Conservation (phyloP, 30 jellyfish, hydroid and myxozoan genomes). For the Nemopilema nomurai region DNA sequence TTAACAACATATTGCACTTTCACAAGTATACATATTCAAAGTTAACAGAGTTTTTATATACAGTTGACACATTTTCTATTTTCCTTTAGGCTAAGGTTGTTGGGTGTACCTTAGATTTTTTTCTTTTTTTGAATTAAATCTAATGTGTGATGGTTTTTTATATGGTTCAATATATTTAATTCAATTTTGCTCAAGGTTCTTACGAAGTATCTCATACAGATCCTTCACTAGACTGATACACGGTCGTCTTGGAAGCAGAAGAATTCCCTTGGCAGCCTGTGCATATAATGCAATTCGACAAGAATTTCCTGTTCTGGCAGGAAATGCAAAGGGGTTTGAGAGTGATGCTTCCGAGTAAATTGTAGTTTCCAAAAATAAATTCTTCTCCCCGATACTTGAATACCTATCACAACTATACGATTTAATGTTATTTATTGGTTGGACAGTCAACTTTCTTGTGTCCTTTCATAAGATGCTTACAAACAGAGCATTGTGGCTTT, state of each 20-base stretch:
- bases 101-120: background rate
- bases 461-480: background rate
- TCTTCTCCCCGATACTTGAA: background rate
- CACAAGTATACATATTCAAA: background rate
- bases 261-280: conserved; percentile 52
- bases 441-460: background rate
- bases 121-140: background rate
- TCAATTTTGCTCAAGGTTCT: conserved; percentile 1
- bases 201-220: conserved; percentile 28
- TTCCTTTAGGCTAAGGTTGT: background rate
- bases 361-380: background rate
- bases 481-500: background rate
- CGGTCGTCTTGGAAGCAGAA: conserved; percentile 31
- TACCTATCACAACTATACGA: background rate
- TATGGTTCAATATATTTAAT: background rate
- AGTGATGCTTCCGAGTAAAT: background rate
- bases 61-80: background rate
- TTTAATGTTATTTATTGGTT: background rate
- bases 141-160: background rate
- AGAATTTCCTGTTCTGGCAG: conserved; percentile 3
- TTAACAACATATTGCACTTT: background rate
- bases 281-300: conserved; percentile 19
- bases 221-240: conserved; percentile 30
- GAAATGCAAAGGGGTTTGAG: background rate
- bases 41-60: background rate